Evolutionary conservation across 2,888 invertebrate species (phyloP), one percentile per base, ranked within the genome.

Genomic region (Apamea anceps): DNA sequence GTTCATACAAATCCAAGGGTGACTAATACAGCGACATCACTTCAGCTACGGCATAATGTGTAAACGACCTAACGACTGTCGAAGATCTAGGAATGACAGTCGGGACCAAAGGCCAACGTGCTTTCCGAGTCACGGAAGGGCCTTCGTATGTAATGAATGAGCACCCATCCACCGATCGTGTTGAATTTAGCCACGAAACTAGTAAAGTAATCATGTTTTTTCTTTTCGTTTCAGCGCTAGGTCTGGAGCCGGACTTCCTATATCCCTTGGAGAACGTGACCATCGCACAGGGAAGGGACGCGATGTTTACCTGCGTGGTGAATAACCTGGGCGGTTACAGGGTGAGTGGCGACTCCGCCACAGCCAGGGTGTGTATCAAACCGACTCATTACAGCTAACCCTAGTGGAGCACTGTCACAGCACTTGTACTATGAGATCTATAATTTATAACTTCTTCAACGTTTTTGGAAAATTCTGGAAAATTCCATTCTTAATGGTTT

Each of bases 331-430:
- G 98, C 93, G 98, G 98, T 97, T 98, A 98, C 97, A 98, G 98
- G 98, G 99, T 99, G 98, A 99, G 98, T 98, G 98, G 98, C 97
- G 98, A 98, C 97, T 97, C 98, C 97, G 97, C 98, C 97, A 98
- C 98, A 95, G 98, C 98, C 97, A 98, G 98, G 98, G 98, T 98
- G 98, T 98, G 98, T 98, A 98, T 98, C 97, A 93, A 95, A 95
- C 94, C 91, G 92, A 96, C 94, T 94, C 94, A 91, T 92, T 95
- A 95, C 96, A 96, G 95, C 94, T 96, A 95, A 92, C 92, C 93
- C 92, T 96, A 96, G 96, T 94, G 95, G 95, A 95, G 96, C 96
- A 96, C 96, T 91, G 91, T 94, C 94, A 94, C 93, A 92, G 95
- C 95, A 96, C 96, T 93, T 93, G 83, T 89, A 91, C 91, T 88